Evolutionary conservation across 1,140 invertebrate species (phyloP).

Genomic region (Apis laboriosa): DNA sequence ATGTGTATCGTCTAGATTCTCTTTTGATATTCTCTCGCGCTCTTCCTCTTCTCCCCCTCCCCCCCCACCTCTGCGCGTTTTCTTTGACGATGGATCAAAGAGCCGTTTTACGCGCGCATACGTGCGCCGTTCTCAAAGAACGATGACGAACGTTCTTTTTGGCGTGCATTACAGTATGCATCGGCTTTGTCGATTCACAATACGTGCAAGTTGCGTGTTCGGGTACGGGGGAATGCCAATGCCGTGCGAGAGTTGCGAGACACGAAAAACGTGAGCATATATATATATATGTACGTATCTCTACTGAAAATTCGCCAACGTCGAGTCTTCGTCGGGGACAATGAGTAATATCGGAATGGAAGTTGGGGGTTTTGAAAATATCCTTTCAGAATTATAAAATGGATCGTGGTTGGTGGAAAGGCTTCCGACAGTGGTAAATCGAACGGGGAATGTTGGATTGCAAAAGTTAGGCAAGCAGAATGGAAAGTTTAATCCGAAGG

Average conservation of each 20-base stretch:
- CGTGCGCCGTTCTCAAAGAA: constrained; percentile 19
- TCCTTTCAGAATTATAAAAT: neutral
- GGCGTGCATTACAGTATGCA: constrained; percentile 36
- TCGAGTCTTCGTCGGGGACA: neutral
- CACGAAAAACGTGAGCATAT: neutral
- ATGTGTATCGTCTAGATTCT: constrained; percentile 10
- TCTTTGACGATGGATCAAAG: constrained; percentile 43
- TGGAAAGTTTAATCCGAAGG: neutral
- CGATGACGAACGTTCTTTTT: constrained; percentile 32
- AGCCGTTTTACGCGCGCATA: constrained; percentile 23
- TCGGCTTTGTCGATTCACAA: constrained; percentile 37
- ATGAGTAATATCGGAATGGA: neutral
- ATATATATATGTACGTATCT: neutral
- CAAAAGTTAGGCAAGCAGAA: neutral
- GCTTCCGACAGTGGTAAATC: neutral
- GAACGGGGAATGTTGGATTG: neutral
- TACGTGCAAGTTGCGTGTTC: constrained; percentile 29
- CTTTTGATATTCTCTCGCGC: neutral
- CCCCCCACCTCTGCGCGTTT: neutral
- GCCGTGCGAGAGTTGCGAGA: neutral
- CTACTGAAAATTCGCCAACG: neutral
- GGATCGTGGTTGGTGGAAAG: neutral
- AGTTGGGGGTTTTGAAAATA: neutral
- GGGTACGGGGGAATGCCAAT: neutral
- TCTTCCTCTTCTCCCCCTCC: neutral